Evolutionary conservation across 1,140 invertebrate genomes (phyloP), one percentile per base, ranked within the genome.

Genomic region (Chrysoperla carnea): DNA sequence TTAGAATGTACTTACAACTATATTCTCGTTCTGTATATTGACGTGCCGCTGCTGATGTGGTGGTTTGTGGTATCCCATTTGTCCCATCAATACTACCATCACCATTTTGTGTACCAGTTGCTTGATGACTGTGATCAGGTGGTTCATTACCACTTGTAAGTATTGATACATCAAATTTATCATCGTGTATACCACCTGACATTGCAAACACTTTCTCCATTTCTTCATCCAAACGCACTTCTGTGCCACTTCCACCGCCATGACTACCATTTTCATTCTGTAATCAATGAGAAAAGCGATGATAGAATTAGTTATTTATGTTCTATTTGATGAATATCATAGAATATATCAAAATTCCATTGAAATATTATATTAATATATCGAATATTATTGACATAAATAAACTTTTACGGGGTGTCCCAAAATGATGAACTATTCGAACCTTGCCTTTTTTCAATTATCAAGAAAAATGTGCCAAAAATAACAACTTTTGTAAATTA

Each of bases 171-270:
- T 77, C 68, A 57, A 79, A 80, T 48, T 72, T 70, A 37, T 75
- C 70, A 39, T 65, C 60, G 44, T 55, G 44, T 39, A 62, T 60
- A 38, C 47, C 50, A 29, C 40, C 46, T 40, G 59, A 58, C 59
- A 61, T 61, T 36, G 74, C 72, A 59, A 81, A 82, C 46, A 82
- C 76, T 62, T 81, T 81, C 56, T 79, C 78, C 72, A 81, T 81
- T 66, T 81, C 79, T 60, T 80, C 76, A 61, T 82, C 79, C 60
- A 82, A 61, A 48, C 74, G 69, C 47, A 76, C 72, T 57, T 73
- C 72, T 14, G 43, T 44, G 28, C 48, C 52, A 23, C 50, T 52
- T 14, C 31, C n/a, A 17, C 17, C 17, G 17, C 46, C 49, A 39
- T 41, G 43, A 29, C 36, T 41, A 35, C 54, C 53, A 50, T 12